phyloP scores from a whole-genome alignment of 2,797 vertebrate genomes.

The Dryobates pubescens region DNA sequence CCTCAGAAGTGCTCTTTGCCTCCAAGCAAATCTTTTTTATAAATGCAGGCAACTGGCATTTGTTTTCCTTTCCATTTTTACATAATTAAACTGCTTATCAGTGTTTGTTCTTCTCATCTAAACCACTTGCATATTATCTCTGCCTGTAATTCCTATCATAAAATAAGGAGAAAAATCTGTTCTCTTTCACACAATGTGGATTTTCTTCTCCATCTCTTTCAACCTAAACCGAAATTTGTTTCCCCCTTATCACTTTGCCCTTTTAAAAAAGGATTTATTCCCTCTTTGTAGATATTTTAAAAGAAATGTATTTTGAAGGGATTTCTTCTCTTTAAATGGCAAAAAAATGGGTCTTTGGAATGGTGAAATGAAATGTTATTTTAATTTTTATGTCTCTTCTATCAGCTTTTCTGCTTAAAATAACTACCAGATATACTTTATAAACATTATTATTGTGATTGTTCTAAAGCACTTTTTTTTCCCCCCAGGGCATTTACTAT shows the following conservation, averaged over 20 bases:
- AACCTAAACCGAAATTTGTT: not conserved
- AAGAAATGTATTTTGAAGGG: not conserved
- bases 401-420: constrained; percentile 2
- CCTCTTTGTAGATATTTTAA: not conserved
- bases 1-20: not conserved
- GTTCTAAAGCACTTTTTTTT: not conserved
- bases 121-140: not conserved
- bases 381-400: not conserved
- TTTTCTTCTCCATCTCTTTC: not conserved
- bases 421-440: not conserved
- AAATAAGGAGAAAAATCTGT: not conserved
- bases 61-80: constrained; percentile 2
- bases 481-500: not conserved
- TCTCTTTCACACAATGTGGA: not conserved
- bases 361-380: not conserved
- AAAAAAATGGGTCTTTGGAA: not conserved
- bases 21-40: not conserved
- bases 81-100: not conserved
- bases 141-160: not conserved
- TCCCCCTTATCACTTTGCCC: not conserved
- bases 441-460: not conserved
- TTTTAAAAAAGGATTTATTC: not conserved
- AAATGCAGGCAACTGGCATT: not conserved
- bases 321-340: not conserved
- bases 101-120: constrained; percentile 1